phyloP scores from a whole-genome alignment of 2,888 invertebrate genomes.

The Myopa testacea region DNA sequence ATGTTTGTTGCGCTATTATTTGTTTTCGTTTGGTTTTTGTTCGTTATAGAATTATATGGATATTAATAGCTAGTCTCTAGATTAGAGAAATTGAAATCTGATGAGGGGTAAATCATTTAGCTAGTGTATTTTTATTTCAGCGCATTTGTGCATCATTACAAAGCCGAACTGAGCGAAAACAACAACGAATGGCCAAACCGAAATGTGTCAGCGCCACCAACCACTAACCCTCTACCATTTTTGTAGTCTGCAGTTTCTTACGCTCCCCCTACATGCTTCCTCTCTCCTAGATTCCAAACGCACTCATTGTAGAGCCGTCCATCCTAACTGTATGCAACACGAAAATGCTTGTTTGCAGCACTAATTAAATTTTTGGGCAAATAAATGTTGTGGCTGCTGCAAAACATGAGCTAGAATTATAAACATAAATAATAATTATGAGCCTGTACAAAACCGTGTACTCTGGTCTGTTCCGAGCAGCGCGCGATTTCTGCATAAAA shows the following conservation, averaged over 20 bases:
- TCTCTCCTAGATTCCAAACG: neutral
- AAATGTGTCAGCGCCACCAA: too few relatives aligned
- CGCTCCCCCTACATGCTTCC: neutral
- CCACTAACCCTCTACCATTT: neutral
- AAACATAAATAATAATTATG: neutral
- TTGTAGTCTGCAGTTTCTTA: neutral
- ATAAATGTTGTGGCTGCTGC: slow-evolving; percentile 6
- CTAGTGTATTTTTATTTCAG: too few relatives aligned
- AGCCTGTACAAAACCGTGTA: neutral
- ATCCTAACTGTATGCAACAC: slow-evolving; percentile 28
- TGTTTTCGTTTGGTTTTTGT: too few relatives aligned
- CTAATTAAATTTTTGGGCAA: slow-evolving; percentile 30
- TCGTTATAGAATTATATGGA: too few relatives aligned
- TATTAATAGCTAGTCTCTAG: too few relatives aligned
- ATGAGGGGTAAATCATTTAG: too few relatives aligned
- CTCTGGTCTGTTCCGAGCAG: neutral
- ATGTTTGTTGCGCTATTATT: too few relatives aligned
- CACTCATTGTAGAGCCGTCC: neutral
- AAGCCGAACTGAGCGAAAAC: too few relatives aligned
- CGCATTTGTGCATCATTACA: too few relatives aligned
- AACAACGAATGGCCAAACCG: too few relatives aligned
- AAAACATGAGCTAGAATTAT: neutral
- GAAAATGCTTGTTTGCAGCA: slow-evolving; percentile 2
- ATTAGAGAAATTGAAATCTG: too few relatives aligned
- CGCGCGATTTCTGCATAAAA: neutral